phyloP scores from a whole-genome alignment of 2,797 vertebrate species.

The Vespertilio murinus region DNA sequence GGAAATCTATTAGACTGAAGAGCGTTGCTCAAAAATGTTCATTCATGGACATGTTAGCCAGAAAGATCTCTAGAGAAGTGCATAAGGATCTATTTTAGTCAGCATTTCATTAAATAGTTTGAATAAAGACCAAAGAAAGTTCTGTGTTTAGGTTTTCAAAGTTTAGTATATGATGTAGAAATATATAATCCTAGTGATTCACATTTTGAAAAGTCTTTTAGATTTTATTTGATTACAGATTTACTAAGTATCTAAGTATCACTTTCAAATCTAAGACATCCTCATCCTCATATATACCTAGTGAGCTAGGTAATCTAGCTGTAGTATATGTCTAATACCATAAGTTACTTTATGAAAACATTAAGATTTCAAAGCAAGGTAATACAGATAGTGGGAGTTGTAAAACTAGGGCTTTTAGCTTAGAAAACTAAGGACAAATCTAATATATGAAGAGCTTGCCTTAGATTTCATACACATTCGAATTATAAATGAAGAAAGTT shows the following conservation, averaged over 20 bases:
- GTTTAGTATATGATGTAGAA: not conserved
- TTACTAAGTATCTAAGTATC: not conserved
- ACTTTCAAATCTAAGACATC: conserved; percentile 15
- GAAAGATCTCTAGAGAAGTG: not conserved
- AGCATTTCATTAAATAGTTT: not conserved
- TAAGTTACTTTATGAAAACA: conserved; percentile 11
- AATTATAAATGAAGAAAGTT: not conserved
- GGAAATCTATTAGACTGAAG: not conserved
- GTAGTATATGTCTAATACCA: not conserved
- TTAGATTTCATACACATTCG: not conserved
- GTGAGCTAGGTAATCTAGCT: not conserved
- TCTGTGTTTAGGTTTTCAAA: conserved; percentile 42
- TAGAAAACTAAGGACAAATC: not conserved
- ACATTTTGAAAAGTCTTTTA: not conserved
- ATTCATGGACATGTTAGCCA: not conserved
- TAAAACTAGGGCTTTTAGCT: not conserved
- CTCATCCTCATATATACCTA: not conserved
- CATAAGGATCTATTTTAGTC: not conserved
- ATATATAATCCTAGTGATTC: not conserved
- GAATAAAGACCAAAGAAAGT: conserved; percentile 2
- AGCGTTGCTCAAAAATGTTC: not conserved
- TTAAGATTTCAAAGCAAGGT: conserved; percentile 7
- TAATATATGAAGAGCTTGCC: not conserved
- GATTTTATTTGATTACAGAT: conserved; percentile 18
- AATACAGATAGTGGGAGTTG: not conserved